Evolutionary conservation across 2,113 vertebrate genomes (phyloP), one percentile per base, ranked within the genome.

Genomic region (Pardalotus punctatus): DNA sequence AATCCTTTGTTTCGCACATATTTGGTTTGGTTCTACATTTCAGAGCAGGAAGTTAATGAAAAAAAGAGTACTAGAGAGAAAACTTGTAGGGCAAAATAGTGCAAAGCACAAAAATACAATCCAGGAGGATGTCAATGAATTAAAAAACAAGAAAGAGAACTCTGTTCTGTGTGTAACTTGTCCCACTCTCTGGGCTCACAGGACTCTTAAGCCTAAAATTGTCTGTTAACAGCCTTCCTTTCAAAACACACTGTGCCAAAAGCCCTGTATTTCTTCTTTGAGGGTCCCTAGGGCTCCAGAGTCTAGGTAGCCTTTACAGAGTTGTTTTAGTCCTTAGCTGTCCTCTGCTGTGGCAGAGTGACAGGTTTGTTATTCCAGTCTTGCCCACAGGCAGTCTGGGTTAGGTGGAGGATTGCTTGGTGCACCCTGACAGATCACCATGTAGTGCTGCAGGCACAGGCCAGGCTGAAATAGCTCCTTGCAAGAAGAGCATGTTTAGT

Each of bases 401-500:
- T 48, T 70, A 35, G 76, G 67, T 1, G 3, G 17, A 18, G 48
- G 47, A 71, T 31, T 51, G 62, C 54, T 36, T 54, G 67, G 81
- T 77, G 69, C 54, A 40, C 17, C 0, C 45, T 66, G 67, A 45
- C 40, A 51, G 58, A 47, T 79, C 78, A 77, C 84, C 47, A 1
- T 7, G 58, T 57, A 35, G 28, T 45, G 66, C 58, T 95, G 61
- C 74, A 86, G 67, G 67, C 50, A 60, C 57, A 53, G 36, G 18
- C 42, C 61, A 15, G 50, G 28, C 53, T 87, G 77, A 64, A 78
- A 24, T 36, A n/a, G 43, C n/a, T 60, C 28, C 56, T 65, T 9
- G 6, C 15, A 21, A 29, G 33, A 35, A 40, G 40, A 53, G 28
- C 0, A 2, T 65, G 50, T 45, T 42, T 19, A 14, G 8, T 0